Evolutionary conservation across 2,888 invertebrate genomes (phyloP).

Genomic region (Julus scanicus): DNA sequence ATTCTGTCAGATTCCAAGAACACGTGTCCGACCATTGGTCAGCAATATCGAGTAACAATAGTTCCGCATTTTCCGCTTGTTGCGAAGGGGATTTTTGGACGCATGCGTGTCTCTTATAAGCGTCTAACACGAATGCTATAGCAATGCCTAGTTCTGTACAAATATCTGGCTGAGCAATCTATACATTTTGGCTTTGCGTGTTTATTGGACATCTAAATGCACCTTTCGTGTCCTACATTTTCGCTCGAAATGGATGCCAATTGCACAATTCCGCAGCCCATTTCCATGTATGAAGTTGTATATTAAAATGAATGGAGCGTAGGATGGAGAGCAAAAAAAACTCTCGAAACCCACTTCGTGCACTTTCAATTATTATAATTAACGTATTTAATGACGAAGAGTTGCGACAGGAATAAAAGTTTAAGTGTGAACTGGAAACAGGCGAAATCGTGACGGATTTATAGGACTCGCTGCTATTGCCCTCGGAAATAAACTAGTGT

Average conservation of each 20-base stretch:
- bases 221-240: conserved; percentile 30
- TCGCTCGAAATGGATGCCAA: conserved; percentile 2
- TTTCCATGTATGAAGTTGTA: conserved; percentile 17
- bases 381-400: conserved; percentile 1
- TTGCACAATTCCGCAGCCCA: conserved; percentile 25
- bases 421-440: conserved; percentile 36
- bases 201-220: conserved; percentile 37
- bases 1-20: neutral
- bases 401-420: conserved; percentile 6
- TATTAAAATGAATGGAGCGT: neutral
- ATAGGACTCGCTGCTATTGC: neutral
- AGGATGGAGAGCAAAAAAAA: neutral
- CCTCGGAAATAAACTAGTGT: neutral
- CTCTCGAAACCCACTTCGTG: conserved; percentile 29
- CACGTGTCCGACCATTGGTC: neutral
- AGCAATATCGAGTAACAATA: neutral
- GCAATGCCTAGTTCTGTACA: neutral
- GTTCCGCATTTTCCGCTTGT: neutral
- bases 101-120: neutral
- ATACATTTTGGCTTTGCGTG: conserved; percentile 23
- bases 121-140: no score
- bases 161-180: conserved; percentile 1
- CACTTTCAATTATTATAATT: conserved; percentile 43
- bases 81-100: neutral
- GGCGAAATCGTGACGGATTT: neutral